These are phyloP conservation scores for Meandrina meandrites DNA, from an alignment of 92 coral and sea anemone genomes.

Conservation along the genomic window DNA sequence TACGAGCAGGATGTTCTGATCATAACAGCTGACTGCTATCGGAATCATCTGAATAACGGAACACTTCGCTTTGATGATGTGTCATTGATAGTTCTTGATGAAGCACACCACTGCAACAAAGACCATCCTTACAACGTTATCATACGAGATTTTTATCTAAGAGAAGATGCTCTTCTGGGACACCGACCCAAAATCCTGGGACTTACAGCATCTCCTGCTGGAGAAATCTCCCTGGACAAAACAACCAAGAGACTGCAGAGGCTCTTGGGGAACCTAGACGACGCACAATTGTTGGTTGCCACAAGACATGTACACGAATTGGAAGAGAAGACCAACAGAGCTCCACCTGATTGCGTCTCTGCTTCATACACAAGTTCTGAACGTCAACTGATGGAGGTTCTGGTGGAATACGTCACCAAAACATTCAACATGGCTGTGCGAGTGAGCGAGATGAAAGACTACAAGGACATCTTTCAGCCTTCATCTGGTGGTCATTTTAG, in stretches of 20 bases:
- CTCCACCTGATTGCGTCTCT: slow-evolving; percentile 64
- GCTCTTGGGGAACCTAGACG: slow-evolving; percentile 74
- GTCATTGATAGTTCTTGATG: slow-evolving; percentile 83
- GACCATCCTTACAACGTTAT: slow-evolving; percentile 94
- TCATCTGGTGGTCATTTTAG: slow-evolving; percentile 76
- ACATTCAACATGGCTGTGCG: slow-evolving; percentile 88
- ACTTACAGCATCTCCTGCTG: slow-evolving; percentile 88
- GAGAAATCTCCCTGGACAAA: slow-evolving; percentile 77
- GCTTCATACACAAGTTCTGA: slow-evolving; percentile 71
- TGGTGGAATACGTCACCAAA: slow-evolving; percentile 78
- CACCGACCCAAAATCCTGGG: slow-evolving; percentile 90
- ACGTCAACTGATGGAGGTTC: slow-evolving; percentile 46
- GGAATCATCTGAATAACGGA: slow-evolving; percentile 88
- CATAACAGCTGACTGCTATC: slow-evolving; percentile 88
- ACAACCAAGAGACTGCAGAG: slow-evolving; percentile 80
- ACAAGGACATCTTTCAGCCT: slow-evolving; percentile 90
- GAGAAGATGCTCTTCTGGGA: slow-evolving; percentile 41
- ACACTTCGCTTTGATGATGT: slow-evolving; percentile 89
- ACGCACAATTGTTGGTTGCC: slow-evolving; percentile 74
- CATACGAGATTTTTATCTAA: slow-evolving; percentile 83
- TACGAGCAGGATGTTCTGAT: slow-evolving; percentile 88
- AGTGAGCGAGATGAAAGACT: slow-evolving; percentile 87
- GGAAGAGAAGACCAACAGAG: slow-evolving; percentile 67
- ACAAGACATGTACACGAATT: slow-evolving; percentile 57
- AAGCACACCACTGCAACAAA: slow-evolving; percentile 87